A percentile compares a stretch with the other conserved stretches of the same genome.
phyloP scores from a whole-genome alignment of 2,888 invertebrate genomes.

The Andrena marginata region DNA sequence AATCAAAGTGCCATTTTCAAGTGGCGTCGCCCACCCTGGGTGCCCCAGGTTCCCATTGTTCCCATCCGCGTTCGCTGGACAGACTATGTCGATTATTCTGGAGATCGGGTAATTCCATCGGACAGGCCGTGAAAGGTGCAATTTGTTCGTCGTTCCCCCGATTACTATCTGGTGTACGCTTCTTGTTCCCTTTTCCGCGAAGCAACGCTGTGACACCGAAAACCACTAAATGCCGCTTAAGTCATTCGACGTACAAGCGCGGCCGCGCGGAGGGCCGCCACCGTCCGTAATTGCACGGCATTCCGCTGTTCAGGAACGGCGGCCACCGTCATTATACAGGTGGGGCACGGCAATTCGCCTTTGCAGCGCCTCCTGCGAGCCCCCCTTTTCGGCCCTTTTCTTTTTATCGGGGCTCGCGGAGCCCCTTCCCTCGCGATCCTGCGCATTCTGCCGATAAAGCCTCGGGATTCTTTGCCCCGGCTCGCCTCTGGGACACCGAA shows the following conservation, averaged over 20 bases:
- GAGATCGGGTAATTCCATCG: constrained; percentile 59
- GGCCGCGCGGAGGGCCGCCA: constrained; percentile 63
- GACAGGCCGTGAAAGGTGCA: constrained; percentile 64
- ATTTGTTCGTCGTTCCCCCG: constrained; percentile 68
- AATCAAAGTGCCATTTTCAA: not conserved
- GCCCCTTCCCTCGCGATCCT: constrained; percentile 43
- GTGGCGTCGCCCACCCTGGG: not conserved
- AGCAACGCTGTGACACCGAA: constrained; percentile 68
- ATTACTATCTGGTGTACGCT: constrained; percentile 59
- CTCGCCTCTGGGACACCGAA: constrained; percentile 34
- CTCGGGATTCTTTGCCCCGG: constrained; percentile 42
- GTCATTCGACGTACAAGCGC: constrained; percentile 69
- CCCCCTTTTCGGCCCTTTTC: constrained; percentile 51
- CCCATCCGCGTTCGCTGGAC: not conserved
- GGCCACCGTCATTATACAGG: constrained; percentile 71
- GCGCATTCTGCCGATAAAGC: constrained; percentile 57
- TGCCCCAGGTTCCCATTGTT: constrained; percentile 27
- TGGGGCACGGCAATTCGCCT: constrained; percentile 67
- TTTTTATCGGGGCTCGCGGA: constrained; percentile 30
- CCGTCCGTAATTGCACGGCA: constrained; percentile 73
- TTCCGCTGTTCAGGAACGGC: constrained; percentile 55
- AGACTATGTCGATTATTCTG: constrained; percentile 58
- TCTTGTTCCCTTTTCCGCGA: constrained; percentile 43
- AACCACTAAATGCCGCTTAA: constrained; percentile 75
- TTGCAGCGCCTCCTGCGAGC: constrained; percentile 58